phyloP scores from a whole-genome alignment of 1,140 invertebrate genomes.

The Nymphalis io region DNA sequence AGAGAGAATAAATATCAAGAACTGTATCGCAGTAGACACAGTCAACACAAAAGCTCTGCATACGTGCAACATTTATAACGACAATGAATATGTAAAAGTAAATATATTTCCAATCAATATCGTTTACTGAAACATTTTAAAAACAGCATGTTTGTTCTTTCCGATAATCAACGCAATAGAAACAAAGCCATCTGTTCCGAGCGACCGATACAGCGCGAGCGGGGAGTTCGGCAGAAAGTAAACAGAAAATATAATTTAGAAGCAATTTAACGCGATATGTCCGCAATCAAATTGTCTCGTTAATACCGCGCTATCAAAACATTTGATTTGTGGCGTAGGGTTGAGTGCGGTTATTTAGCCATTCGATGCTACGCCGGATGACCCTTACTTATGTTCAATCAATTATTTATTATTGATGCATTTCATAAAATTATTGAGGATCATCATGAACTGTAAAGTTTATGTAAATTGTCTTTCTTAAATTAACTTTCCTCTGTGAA shows the following conservation, averaged over 20 bases:
- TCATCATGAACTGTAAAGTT: background rate
- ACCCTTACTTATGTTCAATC: slow-evolving; percentile 67
- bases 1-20: no score
- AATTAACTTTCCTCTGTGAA: no score
- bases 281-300: slow-evolving; percentile 81
- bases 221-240: slow-evolving; percentile 77
- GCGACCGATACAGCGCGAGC: slow-evolving; percentile 47
- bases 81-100: slow-evolving; percentile 3
- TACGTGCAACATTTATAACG: background rate
- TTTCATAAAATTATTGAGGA: slow-evolving; percentile 12
- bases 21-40: no score
- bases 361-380: slow-evolving; percentile 62
- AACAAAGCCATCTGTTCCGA: slow-evolving; percentile 63
- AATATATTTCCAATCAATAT: slow-evolving; percentile 12
- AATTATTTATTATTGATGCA: slow-evolving; percentile 47
- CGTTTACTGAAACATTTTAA: slow-evolving; percentile 31
- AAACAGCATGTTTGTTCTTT: slow-evolving; percentile 36
- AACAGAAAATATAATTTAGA: slow-evolving; percentile 81
- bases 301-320: slow-evolving; percentile 79
- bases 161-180: slow-evolving; percentile 66
- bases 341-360: slow-evolving; percentile 72
- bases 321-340: slow-evolving; percentile 80
- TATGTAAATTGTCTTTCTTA: background rate
- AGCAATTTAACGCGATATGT: slow-evolving; percentile 80
- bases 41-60: background rate